Evolutionary conservation across 2,888 invertebrate species (phyloP).

Genomic region (Cyclophora punctaria): DNA sequence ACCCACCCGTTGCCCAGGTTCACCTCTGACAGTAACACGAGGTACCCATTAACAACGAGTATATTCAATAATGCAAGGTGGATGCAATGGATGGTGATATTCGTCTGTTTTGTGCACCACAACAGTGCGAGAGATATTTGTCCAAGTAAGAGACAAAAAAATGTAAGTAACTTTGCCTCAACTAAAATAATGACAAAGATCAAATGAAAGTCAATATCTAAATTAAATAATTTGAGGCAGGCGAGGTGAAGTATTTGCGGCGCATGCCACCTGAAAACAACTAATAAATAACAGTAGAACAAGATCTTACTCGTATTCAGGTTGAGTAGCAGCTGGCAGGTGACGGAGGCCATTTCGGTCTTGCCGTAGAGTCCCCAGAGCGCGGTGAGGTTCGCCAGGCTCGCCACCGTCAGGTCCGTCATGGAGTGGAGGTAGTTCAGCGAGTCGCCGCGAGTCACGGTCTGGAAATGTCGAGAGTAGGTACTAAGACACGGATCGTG

Average conservation of each 20-base stretch:
- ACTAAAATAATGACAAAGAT: too few species aligned
- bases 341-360: slow-evolving; percentile 87
- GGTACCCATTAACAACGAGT: background rate
- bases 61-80: background rate
- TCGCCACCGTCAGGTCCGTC: slow-evolving; percentile 86
- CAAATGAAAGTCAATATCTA: too few species aligned
- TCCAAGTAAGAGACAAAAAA: too few species aligned
- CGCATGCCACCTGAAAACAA: too few species aligned
- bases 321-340: slow-evolving; percentile 85
- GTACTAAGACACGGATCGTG: too few species aligned
- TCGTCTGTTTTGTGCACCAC: too few species aligned
- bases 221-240: too few species aligned
- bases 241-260: too few species aligned
- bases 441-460: slow-evolving; percentile 88
- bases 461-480: slow-evolving; percentile 52
- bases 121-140: too few species aligned
- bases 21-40: slow-evolving; percentile 32
- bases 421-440: slow-evolving; percentile 90
- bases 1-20: slow-evolving; percentile 40
- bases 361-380: slow-evolving; percentile 93
- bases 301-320: slow-evolving; percentile 79
- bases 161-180: too few species aligned
- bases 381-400: slow-evolving; percentile 87
- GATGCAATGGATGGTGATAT: too few species aligned
- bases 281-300: too few species aligned